phyloP scores from a whole-genome alignment of 1,140 invertebrate species.

The Oreohelix idahoensis region DNA sequence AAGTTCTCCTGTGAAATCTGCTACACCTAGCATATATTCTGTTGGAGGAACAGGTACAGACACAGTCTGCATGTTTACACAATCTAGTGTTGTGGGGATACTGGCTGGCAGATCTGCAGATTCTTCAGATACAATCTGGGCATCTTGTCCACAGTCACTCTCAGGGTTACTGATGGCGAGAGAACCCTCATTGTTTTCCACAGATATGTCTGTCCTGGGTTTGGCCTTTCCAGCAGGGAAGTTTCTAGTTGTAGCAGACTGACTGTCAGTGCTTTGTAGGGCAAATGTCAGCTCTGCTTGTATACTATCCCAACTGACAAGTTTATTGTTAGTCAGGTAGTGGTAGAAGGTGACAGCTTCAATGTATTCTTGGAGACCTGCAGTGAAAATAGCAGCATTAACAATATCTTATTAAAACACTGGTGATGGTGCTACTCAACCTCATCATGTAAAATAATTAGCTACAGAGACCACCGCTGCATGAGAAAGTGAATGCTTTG shows the following conservation, averaged over 20 bases:
- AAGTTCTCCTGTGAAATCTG: constrained; percentile 90
- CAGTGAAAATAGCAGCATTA: background rate
- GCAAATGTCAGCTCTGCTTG: constrained; percentile 67
- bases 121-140: background rate
- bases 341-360: constrained; percentile 87
- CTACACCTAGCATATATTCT: constrained; percentile 88
- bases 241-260: background rate
- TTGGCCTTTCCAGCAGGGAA: background rate
- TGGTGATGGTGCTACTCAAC: too few relatives aligned
- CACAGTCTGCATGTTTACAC: constrained; percentile 27
- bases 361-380: constrained; percentile 88
- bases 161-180: background rate
- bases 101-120: background rate
- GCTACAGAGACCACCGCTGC: too few relatives aligned
- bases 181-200: constrained; percentile 12
- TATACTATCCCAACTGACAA: constrained; percentile 74
- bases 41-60: constrained; percentile 75
- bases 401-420: too few relatives aligned
- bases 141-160: background rate
- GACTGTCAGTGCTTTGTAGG: background rate
- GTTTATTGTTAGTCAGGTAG: constrained; percentile 76
- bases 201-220: background rate
- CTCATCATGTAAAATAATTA: too few relatives aligned
- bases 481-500: too few relatives aligned
- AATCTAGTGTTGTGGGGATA: background rate